Percentiles rank a stretch among this genome's conserved stretches.
phyloP scores from a whole-genome alignment of 2,113 vertebrate species.

The Motacilla tschutschensis region DNA sequence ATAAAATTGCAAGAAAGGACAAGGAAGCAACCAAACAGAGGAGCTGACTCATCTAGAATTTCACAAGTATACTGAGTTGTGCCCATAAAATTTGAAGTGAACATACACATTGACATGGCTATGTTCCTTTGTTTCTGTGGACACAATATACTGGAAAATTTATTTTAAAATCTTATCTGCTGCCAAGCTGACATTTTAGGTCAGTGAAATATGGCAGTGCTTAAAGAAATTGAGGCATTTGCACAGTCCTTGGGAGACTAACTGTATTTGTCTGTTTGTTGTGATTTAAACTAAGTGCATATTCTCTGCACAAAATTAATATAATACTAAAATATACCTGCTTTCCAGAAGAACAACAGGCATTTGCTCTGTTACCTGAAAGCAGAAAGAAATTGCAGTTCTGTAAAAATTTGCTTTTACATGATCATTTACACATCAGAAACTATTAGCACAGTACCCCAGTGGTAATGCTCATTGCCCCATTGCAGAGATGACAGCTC shows the following conservation, averaged over 20 bases:
- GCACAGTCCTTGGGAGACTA: background rate
- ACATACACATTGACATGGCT: too few relatives aligned
- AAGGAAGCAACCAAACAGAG: background rate
- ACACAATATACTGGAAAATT: background rate
- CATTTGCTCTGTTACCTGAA: background rate
- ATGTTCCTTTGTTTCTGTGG: background rate
- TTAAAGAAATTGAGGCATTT: background rate
- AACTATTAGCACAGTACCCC: background rate
- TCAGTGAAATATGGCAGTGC: background rate
- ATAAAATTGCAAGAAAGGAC: background rate
- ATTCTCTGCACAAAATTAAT: background rate
- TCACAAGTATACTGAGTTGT: background rate
- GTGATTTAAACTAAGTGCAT: background rate
- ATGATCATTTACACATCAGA: background rate
- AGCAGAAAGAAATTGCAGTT: background rate
- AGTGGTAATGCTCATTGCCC: background rate
- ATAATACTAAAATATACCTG: background rate
- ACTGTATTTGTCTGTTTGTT: background rate
- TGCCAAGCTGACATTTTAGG: background rate
- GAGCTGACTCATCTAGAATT: background rate
- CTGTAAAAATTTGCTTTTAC: background rate
- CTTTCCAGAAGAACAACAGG: background rate
- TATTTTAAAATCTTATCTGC: background rate
- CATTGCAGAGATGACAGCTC: accelerated
- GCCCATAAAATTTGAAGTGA: background rate